These are phyloP conservation scores for Enteromius radiatus DNA, from an alignment of 2,797 vertebrate genomes.

Conservation along the genomic window DNA sequence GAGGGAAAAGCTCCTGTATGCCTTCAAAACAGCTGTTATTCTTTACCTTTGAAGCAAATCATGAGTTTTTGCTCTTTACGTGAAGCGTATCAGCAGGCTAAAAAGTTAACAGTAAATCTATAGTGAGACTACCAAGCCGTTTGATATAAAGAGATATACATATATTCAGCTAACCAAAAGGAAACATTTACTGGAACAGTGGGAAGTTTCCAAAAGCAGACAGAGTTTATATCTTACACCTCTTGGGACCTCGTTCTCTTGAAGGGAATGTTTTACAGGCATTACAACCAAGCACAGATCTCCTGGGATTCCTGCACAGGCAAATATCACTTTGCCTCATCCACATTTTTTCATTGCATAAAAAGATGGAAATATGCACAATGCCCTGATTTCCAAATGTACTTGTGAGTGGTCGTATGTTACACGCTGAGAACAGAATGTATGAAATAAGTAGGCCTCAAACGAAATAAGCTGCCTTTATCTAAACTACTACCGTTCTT, in stretches of 20 bases:
- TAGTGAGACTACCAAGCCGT: slow-evolving; percentile 42
- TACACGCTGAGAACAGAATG: slow-evolving; percentile 28
- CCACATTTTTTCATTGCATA: slow-evolving; percentile 60
- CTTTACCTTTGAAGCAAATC: slow-evolving; percentile 23
- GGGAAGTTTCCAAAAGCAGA: slow-evolving; percentile 65
- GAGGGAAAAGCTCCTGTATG: slow-evolving; percentile 35
- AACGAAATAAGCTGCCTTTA: slow-evolving; percentile 13
- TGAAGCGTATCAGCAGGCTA: slow-evolving; percentile 41
- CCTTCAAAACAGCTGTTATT: slow-evolving; percentile 32
- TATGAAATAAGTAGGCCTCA: slow-evolving; percentile 11
- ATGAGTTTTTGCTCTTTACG: slow-evolving; percentile 40
- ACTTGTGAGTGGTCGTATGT: slow-evolving; percentile 28
- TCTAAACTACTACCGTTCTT: background rate
- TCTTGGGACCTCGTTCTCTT: slow-evolving; percentile 68
- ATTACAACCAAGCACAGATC: slow-evolving; percentile 68
- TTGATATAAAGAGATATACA: slow-evolving; percentile 57
- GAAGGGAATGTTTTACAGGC: slow-evolving; percentile 76
- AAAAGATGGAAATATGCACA: slow-evolving; percentile 60
- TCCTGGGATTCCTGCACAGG: slow-evolving; percentile 70
- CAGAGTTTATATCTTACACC: slow-evolving; percentile 70
- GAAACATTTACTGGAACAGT: slow-evolving; percentile 66
- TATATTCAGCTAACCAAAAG: slow-evolving; percentile 58
- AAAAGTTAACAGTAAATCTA: slow-evolving; percentile 49
- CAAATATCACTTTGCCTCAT: slow-evolving; percentile 75
- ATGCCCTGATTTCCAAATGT: slow-evolving; percentile 59